Percentiles rank a stretch among this genome's conserved stretches.
These are phyloP conservation scores for Rhagologus leucostigma DNA, from an alignment of 2,113 vertebrate species.

Conservation along the genomic window DNA sequence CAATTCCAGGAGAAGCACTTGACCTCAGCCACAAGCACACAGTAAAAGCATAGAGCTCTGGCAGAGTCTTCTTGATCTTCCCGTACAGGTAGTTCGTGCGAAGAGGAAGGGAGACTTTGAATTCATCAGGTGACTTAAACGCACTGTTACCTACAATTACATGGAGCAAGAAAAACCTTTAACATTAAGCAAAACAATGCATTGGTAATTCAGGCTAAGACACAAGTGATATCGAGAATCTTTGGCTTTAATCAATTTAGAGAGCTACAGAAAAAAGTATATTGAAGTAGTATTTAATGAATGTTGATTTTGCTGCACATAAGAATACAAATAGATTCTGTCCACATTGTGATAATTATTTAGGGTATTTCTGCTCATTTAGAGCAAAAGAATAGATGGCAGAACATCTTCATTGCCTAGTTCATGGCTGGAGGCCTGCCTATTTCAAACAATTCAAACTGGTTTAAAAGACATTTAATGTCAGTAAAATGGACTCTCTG, in stretches of 20 bases:
- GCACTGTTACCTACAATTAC: slow-evolving; percentile 82
- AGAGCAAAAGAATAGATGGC: not conserved
- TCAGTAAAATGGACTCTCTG: not conserved
- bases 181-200: not conserved
- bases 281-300: not conserved
- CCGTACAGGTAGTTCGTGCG: slow-evolving; percentile 96
- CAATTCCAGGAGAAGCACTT: slow-evolving; percentile 89
- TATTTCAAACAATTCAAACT: not conserved
- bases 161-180: not conserved
- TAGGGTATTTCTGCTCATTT: not conserved
- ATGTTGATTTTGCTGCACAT: not conserved
- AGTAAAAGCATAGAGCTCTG: slow-evolving; percentile 95
- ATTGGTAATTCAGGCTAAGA: not conserved
- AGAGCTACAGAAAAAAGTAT: not conserved
- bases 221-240: not conserved
- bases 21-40: slow-evolving; percentile 97
- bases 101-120: slow-evolving; percentile 92
- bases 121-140: slow-evolving; percentile 94
- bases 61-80: slow-evolving; percentile 93
- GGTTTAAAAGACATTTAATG: not conserved
- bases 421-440: not conserved
- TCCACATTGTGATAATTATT: not conserved
- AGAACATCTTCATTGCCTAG: not conserved
- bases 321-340: not conserved
- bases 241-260: not conserved